Base-by-base conservation (phyloP, 2,113 vertebrate species). In the Patagioenas fasciata region DNA sequence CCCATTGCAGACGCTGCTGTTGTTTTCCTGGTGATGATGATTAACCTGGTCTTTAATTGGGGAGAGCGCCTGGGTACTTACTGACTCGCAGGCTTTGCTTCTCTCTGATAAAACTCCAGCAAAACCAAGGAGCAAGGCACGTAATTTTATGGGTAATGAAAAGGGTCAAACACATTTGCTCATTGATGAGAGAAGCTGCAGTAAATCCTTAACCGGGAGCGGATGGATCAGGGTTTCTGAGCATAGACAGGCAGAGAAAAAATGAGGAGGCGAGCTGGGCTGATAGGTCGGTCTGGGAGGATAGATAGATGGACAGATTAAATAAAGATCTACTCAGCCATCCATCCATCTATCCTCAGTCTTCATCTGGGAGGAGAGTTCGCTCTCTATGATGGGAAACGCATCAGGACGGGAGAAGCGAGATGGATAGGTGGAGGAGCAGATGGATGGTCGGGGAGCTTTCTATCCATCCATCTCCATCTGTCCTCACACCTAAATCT, bases 261-360 rank as follows among this genome's bases (percentile, higher is more conserved):
- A 79, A 92, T 72, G 14, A 82, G 90, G 80, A 75, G 61, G 80
- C 3, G 2, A 86, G 85, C 86, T 54, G 73, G 77, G 56, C 51
- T 89, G 93, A 54, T 89, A 58, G 91, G 96, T 95, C 79, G 89
- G 88, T 71, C 64, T 67, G 69, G 48, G 86, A 92, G 86, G 82
- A 48, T 48, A 77, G 96, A 88, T 94, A 80, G 95, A 95, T 75
- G 85, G 93, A 89, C 64, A 85, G 88, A 79, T 94, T 92, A 92
- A 95, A 95, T 92, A 86, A 93, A 95, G 89, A 95, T 81, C 93
- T 92, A 80, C 91, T 91, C 89, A 89, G 65, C 48, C 86, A 84
- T 79, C 86, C 93, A 93, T 92, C 92, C 51, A 78, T 69, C 92
- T 86, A 83, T 81, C 74, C 89, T 84, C 92, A 26, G 77, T 56